phyloP scores from a whole-genome alignment of 2,888 invertebrate species.

The Cosmorhoe ocellata region DNA sequence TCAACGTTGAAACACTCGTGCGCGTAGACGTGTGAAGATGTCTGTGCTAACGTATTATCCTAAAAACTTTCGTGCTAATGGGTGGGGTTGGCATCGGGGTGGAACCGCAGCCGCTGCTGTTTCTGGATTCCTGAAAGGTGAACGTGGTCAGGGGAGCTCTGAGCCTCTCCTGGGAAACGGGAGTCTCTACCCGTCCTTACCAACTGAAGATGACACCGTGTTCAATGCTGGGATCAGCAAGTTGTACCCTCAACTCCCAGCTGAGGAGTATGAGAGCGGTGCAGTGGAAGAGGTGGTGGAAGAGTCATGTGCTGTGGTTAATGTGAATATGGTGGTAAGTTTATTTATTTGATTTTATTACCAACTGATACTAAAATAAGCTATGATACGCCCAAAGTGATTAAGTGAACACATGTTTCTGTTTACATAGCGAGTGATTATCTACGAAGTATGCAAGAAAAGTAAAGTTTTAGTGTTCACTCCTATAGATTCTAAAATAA shows the following conservation, averaged over 20 bases:
- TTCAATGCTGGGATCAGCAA: slow-evolving; percentile 54
- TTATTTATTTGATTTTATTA: slow-evolving; percentile 14
- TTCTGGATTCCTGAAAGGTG: slow-evolving; percentile 62
- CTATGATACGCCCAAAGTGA: not conserved
- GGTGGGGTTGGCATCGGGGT: slow-evolving; percentile 74
- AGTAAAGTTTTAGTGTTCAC: too few species aligned
- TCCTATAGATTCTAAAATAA: too few species aligned
- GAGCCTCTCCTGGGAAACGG: slow-evolving; percentile 58
- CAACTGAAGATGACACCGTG: slow-evolving; percentile 63
- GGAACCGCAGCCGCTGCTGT: slow-evolving; percentile 61
- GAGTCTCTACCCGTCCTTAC: slow-evolving; percentile 66
- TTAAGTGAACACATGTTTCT: not conserved
- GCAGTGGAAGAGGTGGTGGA: slow-evolving; percentile 73
- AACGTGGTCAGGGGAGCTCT: slow-evolving; percentile 55
- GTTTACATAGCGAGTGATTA: not conserved
- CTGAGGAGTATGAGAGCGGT: slow-evolving; percentile 72
- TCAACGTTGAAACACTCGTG: slow-evolving; percentile 34
- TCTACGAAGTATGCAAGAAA: too few species aligned
- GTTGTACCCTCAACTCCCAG: slow-evolving; percentile 70
- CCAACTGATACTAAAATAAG: not conserved
- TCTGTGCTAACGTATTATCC: slow-evolving; percentile 61
- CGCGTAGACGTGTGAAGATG: slow-evolving; percentile 36
- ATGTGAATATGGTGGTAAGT: slow-evolving; percentile 74
- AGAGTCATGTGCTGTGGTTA: slow-evolving; percentile 67
- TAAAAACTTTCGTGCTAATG: slow-evolving; percentile 74